These are phyloP conservation scores for Tetranychus urticae DNA, from an alignment of 1,140 invertebrate species.

Conservation along the genomic window DNA sequence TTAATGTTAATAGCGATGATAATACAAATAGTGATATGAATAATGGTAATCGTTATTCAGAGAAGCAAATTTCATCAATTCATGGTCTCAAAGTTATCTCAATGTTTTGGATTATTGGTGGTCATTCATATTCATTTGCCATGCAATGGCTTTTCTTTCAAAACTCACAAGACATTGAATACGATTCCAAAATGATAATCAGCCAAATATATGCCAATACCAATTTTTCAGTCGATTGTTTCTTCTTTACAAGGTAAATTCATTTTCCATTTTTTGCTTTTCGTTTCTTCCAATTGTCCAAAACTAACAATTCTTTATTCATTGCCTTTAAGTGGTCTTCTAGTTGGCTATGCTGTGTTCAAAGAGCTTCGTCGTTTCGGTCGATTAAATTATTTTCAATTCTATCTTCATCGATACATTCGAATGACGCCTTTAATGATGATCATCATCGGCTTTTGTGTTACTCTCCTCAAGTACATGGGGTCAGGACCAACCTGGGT, in stretches of 20 bases:
- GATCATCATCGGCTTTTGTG: conserved; percentile 12
- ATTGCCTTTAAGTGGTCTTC: conserved; percentile 12
- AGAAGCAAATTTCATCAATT: conserved; percentile 6
- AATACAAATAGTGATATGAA: too few relatives aligned
- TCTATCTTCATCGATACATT: conserved; percentile 14
- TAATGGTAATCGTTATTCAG: too few relatives aligned
- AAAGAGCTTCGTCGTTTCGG: conserved; percentile 6
- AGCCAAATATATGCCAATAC: conserved; percentile 15
- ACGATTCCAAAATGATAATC: conserved; percentile 8
- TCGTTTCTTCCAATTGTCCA: too few relatives aligned
- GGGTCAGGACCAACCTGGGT: conserved; percentile 15
- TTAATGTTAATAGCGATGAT: too few relatives aligned
- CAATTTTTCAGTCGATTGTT: conserved; percentile 16
- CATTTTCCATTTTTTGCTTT: too few relatives aligned
- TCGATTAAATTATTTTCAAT: conserved; percentile 9
- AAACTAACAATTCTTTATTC: neutral
- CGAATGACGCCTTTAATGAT: conserved; percentile 16
- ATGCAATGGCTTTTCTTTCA: conserved; percentile 11
- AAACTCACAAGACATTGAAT: conserved; percentile 6
- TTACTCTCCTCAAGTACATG: conserved; percentile 12
- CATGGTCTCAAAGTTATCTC: conserved; percentile 14
- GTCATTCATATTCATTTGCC: conserved; percentile 15
- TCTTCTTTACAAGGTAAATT: conserved; percentile 14
- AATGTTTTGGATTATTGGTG: conserved; percentile 15
- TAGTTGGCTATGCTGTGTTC: conserved; percentile 9